Evolutionary conservation across 2,113 vertebrate genomes (phyloP), one percentile per base, ranked within the genome.

Genomic region (Podarcis cretensis): DNA sequence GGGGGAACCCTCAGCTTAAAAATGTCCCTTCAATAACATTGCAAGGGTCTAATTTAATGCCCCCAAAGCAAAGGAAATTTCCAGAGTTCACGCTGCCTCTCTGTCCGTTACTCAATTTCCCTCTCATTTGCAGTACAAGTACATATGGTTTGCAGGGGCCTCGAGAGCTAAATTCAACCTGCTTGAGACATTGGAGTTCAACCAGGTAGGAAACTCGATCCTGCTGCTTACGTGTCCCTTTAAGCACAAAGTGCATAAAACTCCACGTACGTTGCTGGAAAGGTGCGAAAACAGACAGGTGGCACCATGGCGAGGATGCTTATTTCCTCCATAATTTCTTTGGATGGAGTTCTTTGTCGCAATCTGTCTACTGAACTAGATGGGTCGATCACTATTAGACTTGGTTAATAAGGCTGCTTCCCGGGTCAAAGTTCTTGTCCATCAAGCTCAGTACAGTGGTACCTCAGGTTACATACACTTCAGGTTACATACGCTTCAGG

Each of bases 11-110:
- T 48, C n/a, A 7, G 9, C 81, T 78, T 89, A 40, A 95, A 93
- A 93, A n/a, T 75, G 91, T 80, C 40, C 83, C 87, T 92, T 92
- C 87, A 88, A 92, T 82, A 93, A 94, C 86, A 82, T 80, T 14
- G 27, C 68, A 89, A 88, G 32, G 73, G 27, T 87, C 86, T 92
- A 91, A 93, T 87, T 92, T 90, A 84, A 90, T 91, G 69, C n/a
- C 78, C 85, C 82, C 84, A 88, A 65, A 91, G 89, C 40, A 84
- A 84, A 93, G 69, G 10, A 85, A 16, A 87, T 75, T 81, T 89
- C 81, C 78, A 78, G 87, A 1, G 6, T 78, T 81, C 92, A 83
- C 83, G 89, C 89, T 87, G 83, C 25, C 73, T 90, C 35, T 54
- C 76, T 85, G n/a, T 30, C 83, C 87, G 68, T 74, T 74, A 66